Conservation (phyloP, 2,113 vertebrate genomes). For the Sclerurus mexicanus region DNA sequence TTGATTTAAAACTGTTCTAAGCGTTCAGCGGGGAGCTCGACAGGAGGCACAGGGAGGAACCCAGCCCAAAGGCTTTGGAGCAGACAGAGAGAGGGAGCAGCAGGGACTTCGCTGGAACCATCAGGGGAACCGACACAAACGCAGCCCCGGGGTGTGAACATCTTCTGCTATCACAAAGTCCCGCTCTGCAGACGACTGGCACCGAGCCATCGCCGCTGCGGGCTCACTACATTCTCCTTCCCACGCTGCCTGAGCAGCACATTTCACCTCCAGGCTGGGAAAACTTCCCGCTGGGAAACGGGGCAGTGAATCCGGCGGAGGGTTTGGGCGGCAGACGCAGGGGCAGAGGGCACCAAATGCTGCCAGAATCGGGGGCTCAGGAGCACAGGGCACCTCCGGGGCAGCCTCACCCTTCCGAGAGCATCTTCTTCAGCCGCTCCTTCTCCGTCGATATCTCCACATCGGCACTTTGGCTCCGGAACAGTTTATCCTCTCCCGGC, state of each 20-base stretch:
- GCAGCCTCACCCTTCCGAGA: constrained; percentile 87
- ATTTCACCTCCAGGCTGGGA: neutral
- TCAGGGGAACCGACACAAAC: neutral
- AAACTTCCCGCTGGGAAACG: neutral
- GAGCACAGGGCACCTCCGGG: neutral
- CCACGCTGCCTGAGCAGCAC: neutral
- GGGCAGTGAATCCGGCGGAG: neutral
- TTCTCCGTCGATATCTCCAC: constrained; percentile 87
- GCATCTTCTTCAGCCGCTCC: constrained; percentile 95
- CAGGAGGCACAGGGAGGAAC: neutral
- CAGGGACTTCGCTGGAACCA: neutral
- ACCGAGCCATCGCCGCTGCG: neutral
- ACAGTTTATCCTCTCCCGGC: constrained; percentile 90
- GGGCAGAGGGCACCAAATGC: neutral
- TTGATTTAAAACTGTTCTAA: neutral
- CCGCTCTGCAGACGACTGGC: neutral
- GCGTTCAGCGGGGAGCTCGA: neutral
- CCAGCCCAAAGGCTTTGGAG: neutral
- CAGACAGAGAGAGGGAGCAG: neutral
- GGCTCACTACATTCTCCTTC: neutral
- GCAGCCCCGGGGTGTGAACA: neutral
- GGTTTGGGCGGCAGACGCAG: neutral
- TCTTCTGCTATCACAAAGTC: neutral
- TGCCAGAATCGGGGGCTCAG: neutral
- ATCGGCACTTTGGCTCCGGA: constrained; percentile 93